Conservation (phyloP, 2,888 invertebrate genomes). For the Pristionchus entomophagus region DNA sequence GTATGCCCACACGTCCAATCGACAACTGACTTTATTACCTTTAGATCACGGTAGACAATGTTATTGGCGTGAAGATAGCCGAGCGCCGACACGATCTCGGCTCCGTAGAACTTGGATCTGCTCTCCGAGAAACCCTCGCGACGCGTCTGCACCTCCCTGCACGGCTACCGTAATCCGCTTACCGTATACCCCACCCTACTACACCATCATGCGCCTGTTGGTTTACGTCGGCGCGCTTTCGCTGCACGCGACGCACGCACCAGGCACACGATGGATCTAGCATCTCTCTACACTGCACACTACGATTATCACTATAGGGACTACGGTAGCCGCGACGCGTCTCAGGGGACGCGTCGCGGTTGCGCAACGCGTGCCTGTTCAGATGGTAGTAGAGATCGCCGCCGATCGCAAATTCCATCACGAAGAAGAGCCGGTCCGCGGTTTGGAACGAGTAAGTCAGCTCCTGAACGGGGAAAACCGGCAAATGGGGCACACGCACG, state of each 20-base stretch:
- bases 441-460: constrained; percentile 99
- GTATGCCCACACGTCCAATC: too few relatives aligned
- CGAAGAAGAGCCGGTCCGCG: constrained; percentile 96
- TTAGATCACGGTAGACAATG: constrained; percentile 97
- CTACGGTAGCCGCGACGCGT: constrained; percentile 29
- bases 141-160: constrained; percentile 64
- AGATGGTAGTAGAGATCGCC: constrained; percentile 99
- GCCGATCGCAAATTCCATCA: constrained; percentile 99
- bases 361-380: constrained; percentile 56
- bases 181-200: background rate
- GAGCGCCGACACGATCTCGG: constrained; percentile 96
- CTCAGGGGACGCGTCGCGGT: background rate
- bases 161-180: too few relatives aligned
- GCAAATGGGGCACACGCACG: background rate
- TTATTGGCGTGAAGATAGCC: constrained; percentile 92
- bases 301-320: background rate
- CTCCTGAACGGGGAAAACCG: constrained; percentile 82
- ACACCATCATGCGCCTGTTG: too few relatives aligned
- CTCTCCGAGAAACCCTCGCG: constrained; percentile 82
- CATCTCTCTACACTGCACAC: background rate
- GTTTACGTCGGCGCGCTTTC: too few relatives aligned
- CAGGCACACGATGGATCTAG: background rate
- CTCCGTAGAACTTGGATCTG: constrained; percentile 96
- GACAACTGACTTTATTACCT: constrained; percentile 79
- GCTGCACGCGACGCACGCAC: too few relatives aligned